Conservation (phyloP, 2,113 vertebrate species). For the Ascaphus truei region DNA sequence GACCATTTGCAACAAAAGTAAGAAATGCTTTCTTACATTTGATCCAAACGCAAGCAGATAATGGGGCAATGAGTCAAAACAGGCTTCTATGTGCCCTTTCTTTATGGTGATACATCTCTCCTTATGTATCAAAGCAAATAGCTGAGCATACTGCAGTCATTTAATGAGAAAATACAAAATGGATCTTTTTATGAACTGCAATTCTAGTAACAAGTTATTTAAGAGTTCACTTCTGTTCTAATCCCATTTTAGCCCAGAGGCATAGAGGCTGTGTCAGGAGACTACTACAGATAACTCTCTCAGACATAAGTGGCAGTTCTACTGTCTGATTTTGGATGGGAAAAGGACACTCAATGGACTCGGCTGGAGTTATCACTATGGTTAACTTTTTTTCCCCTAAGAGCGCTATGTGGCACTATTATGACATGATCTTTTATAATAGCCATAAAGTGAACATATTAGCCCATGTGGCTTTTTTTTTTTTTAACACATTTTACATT, state of each 20-base stretch:
- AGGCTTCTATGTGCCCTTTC: too few relatives aligned
- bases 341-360: background rate
- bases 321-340: background rate
- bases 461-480: too few relatives aligned
- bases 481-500: too few relatives aligned
- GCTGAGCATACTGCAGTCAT: background rate
- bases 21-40: too few relatives aligned
- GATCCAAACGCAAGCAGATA: too few relatives aligned
- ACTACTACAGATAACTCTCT: conserved; percentile 4
- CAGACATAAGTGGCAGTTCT: background rate
- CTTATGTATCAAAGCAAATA: too few relatives aligned
- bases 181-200: conserved; percentile 22
- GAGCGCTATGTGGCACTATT: too few relatives aligned
- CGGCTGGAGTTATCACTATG: background rate
- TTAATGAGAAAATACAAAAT: conserved; percentile 6
- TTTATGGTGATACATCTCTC: too few relatives aligned
- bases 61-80: too few relatives aligned
- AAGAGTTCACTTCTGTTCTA: background rate
- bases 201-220: conserved; percentile 31
- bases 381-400: background rate
- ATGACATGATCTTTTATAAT: too few relatives aligned
- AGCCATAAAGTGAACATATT: too few relatives aligned
- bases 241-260: conserved; percentile 12
- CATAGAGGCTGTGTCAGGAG: background rate
- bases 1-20: too few relatives aligned